These are phyloP conservation scores for Halisarca cf. caerulea DNA, from an alignment of 37 sponge, comb jelly and placozoan species.

Conservation along the genomic window DNA sequence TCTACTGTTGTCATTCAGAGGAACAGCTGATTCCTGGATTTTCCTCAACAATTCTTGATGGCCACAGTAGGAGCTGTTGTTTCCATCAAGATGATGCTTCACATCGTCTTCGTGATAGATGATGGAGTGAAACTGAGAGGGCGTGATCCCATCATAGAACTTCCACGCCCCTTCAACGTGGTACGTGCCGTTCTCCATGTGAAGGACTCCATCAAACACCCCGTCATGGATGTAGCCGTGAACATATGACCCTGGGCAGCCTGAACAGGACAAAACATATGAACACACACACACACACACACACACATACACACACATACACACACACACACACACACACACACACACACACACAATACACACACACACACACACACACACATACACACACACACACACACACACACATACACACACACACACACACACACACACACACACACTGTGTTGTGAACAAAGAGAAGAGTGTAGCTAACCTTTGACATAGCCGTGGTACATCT, in stretches of 20 bases:
- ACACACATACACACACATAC: too few species aligned
- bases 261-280: constrained; percentile 11
- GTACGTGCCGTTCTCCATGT: constrained; percentile 3
- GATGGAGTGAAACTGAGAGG: constrained; percentile 53
- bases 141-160: constrained; percentile 7
- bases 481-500: constrained; percentile 11
- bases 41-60: too few species aligned
- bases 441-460: background rate
- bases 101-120: constrained; percentile 58
- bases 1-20: too few species aligned
- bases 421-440: constrained; percentile 3
- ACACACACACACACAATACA: too few species aligned
- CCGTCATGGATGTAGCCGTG: constrained; percentile 60
- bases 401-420: constrained; percentile 33
- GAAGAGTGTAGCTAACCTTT: background rate
- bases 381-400: constrained; percentile 28
- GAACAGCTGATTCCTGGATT: too few species aligned
- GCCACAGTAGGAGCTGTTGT: background rate
- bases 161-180: constrained; percentile 48
- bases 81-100: background rate
- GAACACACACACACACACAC: too few species aligned
- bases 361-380: too few species aligned
- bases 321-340: too few species aligned
- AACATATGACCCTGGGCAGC: constrained; percentile 39
- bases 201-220: constrained; percentile 59